phyloP scores from a whole-genome alignment of 2,888 invertebrate genomes.

The Eilema griseolum region DNA sequence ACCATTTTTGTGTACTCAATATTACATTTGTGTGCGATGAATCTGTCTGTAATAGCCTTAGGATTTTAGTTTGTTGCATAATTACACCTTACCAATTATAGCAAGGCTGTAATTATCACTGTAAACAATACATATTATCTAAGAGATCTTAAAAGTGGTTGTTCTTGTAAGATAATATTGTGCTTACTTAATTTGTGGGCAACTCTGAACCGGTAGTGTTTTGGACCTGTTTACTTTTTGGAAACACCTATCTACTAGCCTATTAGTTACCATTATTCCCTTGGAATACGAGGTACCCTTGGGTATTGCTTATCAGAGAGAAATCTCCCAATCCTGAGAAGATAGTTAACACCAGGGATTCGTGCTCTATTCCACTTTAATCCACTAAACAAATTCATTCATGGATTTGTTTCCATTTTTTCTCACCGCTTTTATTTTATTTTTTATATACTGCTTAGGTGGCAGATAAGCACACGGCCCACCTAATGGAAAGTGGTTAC shows the following conservation, averaged over 20 bases:
- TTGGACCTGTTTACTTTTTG: background rate
- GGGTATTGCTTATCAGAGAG: too few relatives aligned
- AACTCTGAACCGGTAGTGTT: slow-evolving; percentile 4
- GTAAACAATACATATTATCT: background rate
- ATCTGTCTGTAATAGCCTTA: background rate
- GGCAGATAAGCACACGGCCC: too few relatives aligned
- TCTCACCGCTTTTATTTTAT: too few relatives aligned
- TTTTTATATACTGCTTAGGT: too few relatives aligned
- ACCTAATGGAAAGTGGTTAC: too few relatives aligned
- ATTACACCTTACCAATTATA: background rate
- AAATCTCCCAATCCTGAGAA: too few relatives aligned
- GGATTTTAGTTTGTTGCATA: background rate
- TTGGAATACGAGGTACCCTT: background rate
- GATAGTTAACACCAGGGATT: too few relatives aligned
- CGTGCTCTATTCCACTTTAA: too few relatives aligned
- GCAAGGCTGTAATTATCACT: background rate
- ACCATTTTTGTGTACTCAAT: background rate
- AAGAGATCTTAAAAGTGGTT: background rate
- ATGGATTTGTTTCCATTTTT: too few relatives aligned
- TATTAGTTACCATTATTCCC: background rate
- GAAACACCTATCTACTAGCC: too few relatives aligned
- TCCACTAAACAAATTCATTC: too few relatives aligned
- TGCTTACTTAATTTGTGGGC: background rate
- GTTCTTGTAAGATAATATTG: slow-evolving; percentile 3
- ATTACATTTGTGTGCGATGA: slow-evolving; percentile 1